Evolutionary conservation across 2,888 invertebrate genomes (phyloP), one percentile per base, ranked within the genome.

Genomic region (Temnothorax ravouxi): DNA sequence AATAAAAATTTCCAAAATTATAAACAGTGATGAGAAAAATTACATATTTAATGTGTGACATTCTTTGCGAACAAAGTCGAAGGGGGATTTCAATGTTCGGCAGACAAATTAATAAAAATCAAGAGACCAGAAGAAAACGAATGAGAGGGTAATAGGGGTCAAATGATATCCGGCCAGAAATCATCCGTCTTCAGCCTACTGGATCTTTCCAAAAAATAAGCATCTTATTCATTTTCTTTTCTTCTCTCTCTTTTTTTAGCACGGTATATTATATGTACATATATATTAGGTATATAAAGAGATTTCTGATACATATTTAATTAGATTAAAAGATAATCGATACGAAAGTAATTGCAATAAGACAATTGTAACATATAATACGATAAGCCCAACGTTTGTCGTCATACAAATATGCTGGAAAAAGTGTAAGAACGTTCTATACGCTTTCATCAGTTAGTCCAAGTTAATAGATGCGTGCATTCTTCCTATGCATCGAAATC

Each of bases 111-210:
- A 34, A 34, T 6, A 6, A 34, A 34, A 34, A 34, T 34, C 6
- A 6, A 34, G 34, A 34, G 34, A 64, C 18, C 76, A 47, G 44
- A 18, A 56, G 79, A 79, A 15, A 66, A 72, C 56, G 83, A 79
- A 79, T 74, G 83, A 74, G 77, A 80, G 80, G 84, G 75, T 84
- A 84, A 86, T 81, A 66, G 71, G 81, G 86, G 86, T 86, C 86
- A 86, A 86, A 80, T 71, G 69, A 76, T 84, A 69, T 52, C 54
- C 61, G 54, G 29, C 50, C 74, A 79, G 38, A 69, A 75, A 54
- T 64, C 84, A 81, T 84, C 62, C 56, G 79, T 85, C 79, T 85
- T 85, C 79, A 69, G 38, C 29, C 83, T 54, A 44, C 13, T 76
- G 56, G 59, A 66, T 50, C 76, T 66, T 64, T 61, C 67, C 47